Percentiles rank a stretch among this genome's conserved stretches.
These are phyloP conservation scores for Colletes latitarsis DNA, from an alignment of 1,140 invertebrate species.

Conservation along the genomic window DNA sequence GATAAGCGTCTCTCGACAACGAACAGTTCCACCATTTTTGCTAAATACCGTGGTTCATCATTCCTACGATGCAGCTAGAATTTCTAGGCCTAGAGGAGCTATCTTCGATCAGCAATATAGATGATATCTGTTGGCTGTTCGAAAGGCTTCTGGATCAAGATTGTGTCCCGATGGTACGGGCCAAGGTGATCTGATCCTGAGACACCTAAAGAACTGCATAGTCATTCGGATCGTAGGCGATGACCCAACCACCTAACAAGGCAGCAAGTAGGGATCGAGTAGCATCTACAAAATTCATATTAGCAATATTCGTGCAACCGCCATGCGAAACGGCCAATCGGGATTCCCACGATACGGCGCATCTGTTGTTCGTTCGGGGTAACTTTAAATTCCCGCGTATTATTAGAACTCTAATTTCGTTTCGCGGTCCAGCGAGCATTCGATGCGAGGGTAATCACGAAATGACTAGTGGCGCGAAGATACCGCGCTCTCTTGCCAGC, in stretches of 20 bases:
- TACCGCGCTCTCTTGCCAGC: slow-evolving; percentile 1
- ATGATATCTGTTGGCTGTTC: too few relatives aligned
- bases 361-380: slow-evolving; percentile 57
- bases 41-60: too few relatives aligned
- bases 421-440: slow-evolving; percentile 68
- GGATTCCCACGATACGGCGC: slow-evolving; percentile 23
- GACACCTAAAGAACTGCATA: too few relatives aligned
- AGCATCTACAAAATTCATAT: neutral
- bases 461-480: slow-evolving; percentile 56
- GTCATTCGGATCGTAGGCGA: too few relatives aligned
- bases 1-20: too few relatives aligned
- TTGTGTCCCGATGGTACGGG: too few relatives aligned
- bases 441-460: slow-evolving; percentile 68
- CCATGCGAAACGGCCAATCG: slow-evolving; percentile 7
- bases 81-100: too few relatives aligned
- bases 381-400: slow-evolving; percentile 68
- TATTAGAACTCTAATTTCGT: slow-evolving; percentile 72
- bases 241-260: neutral
- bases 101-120: too few relatives aligned
- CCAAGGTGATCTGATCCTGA: too few relatives aligned
- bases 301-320: neutral
- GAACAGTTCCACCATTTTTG: too few relatives aligned
- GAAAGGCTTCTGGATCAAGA: too few relatives aligned
- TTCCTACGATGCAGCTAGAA: too few relatives aligned
- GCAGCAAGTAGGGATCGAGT: neutral